Percentiles rank a stretch among this genome's conserved stretches.
Evolutionary conservation across 2,797 vertebrate genomes (phyloP).

Genomic region (Sus cebifrons): DNA sequence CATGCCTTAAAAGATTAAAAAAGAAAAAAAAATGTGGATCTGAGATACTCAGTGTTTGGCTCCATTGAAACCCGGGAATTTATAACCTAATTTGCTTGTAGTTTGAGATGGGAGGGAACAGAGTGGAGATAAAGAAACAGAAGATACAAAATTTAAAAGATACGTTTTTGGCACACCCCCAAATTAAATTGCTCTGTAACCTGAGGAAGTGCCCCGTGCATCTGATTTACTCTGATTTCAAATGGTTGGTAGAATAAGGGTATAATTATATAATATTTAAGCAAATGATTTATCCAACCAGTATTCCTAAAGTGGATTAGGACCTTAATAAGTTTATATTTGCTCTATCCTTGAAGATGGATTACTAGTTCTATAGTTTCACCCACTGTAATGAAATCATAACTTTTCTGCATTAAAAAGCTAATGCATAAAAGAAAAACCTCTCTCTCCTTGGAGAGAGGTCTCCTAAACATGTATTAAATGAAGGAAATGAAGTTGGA

Average conservation of each 20-base stretch:
- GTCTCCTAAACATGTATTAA: neutral
- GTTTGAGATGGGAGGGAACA: neutral
- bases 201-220: neutral
- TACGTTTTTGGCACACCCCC: neutral
- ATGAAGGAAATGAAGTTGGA: conserved; percentile 12
- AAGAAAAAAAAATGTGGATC: neutral
- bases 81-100: neutral
- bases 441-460: neutral
- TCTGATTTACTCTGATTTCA: neutral
- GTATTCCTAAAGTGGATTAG: neutral
- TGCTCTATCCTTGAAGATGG: neutral
- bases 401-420: neutral
- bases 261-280: neutral
- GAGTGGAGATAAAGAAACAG: neutral
- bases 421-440: no score
- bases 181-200: neutral
- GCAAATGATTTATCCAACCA: neutral
- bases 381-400: neutral
- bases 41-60: neutral
- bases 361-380: neutral
- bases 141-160: neutral
- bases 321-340: neutral
- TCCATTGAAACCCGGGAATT: neutral
- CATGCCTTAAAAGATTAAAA: neutral
- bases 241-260: neutral